These are phyloP conservation scores for Hypomecis punctinalis DNA, from an alignment of 2,888 invertebrate genomes.

Conservation along the genomic window DNA sequence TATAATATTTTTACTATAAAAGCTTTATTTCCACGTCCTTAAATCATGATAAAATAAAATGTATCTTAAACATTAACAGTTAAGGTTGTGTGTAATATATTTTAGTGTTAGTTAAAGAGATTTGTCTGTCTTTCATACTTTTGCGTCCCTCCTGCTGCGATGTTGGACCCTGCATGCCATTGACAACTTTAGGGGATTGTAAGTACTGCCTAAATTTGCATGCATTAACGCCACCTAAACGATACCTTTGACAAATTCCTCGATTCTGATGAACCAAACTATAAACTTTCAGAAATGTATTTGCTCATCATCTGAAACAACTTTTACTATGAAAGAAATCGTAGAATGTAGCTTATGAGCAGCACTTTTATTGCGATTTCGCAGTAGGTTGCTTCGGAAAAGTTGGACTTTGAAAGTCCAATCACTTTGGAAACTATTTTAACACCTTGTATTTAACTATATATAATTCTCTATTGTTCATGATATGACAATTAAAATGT, in stretches of 20 bases:
- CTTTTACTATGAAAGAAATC: too few species aligned
- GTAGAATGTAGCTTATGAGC: too few species aligned
- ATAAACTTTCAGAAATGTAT: too few species aligned
- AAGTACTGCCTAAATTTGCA: slow-evolving; percentile 70
- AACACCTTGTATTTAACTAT: too few species aligned
- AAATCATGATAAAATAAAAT: slow-evolving; percentile 30
- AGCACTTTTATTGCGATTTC: too few species aligned
- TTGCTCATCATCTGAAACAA: too few species aligned
- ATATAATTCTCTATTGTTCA: too few species aligned
- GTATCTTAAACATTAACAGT: slow-evolving; percentile 21
- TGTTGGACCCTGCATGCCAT: slow-evolving; percentile 80
- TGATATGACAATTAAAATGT: too few species aligned
- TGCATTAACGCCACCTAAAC: slow-evolving; percentile 39
- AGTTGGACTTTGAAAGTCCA: too few species aligned
- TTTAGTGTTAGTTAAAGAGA: slow-evolving; percentile 41
- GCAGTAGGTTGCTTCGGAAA: too few species aligned
- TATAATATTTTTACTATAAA: slow-evolving; percentile 34
- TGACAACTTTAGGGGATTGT: slow-evolving; percentile 80
- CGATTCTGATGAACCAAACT: too few species aligned
- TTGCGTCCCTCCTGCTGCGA: slow-evolving; percentile 68
- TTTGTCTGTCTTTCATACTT: slow-evolving; percentile 70
- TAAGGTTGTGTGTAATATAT: slow-evolving; percentile 28
- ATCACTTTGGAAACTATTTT: too few species aligned
- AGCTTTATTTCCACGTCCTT: slow-evolving; percentile 36
- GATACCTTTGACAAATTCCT: slow-evolving; percentile 8